Evolutionary conservation across 2,797 vertebrate genomes (phyloP).

Genomic region (Propithecus perrieri): DNA sequence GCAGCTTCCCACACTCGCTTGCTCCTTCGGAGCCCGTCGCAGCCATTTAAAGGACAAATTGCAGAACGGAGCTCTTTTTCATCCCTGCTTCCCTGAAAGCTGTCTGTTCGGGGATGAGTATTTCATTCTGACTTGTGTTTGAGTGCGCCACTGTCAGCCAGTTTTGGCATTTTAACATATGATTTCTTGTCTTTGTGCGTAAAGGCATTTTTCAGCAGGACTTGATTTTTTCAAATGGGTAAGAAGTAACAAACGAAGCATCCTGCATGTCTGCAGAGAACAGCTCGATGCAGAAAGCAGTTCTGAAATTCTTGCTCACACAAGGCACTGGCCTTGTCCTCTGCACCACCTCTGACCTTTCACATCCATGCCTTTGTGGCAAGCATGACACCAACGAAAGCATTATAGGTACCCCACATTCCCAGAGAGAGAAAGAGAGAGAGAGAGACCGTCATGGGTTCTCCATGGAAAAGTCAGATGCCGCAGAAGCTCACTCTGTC

Average conservation of each 20-base stretch:
- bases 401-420: neutral
- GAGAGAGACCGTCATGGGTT: neutral
- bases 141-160: neutral
- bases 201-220: constrained; percentile 8
- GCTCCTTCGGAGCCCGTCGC: neutral
- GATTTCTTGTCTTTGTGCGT: neutral
- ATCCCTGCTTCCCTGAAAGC: neutral
- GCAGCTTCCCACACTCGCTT: neutral
- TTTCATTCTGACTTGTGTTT: neutral
- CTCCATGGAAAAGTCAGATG: neutral
- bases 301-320: neutral
- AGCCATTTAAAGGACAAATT: neutral
- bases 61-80: neutral
- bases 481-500: neutral
- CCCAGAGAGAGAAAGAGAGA: neutral
- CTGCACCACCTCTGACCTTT: neutral
- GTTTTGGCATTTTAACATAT: neutral
- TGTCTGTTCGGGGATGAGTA: neutral
- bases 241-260: neutral
- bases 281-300: neutral
- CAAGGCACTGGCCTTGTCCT: neutral
- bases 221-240: neutral
- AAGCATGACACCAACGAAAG: neutral
- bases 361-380: neutral
- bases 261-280: neutral